phyloP scores from a whole-genome alignment of 1,140 invertebrate genomes.

The Olivierus martensii region DNA sequence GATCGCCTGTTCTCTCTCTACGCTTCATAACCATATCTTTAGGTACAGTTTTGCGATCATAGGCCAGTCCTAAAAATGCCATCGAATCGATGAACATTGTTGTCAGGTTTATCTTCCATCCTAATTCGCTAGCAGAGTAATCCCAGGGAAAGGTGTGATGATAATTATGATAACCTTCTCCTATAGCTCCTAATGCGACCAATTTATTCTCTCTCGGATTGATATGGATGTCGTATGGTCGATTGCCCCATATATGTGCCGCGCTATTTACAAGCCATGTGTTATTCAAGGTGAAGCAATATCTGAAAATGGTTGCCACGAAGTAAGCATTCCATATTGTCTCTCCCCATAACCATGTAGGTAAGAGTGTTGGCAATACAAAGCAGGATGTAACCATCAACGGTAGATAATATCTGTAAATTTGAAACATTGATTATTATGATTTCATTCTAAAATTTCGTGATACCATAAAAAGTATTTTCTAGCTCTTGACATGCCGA shows the following conservation, averaged over 20 bases:
- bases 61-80: conserved; percentile 44
- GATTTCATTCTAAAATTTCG: too few species aligned
- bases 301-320: conserved; percentile 63
- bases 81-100: conserved; percentile 45
- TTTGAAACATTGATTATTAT: too few species aligned
- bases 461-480: too few species aligned
- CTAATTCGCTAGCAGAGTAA: conserved; percentile 57
- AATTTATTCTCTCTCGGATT: conserved; percentile 36
- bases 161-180: conserved; percentile 59
- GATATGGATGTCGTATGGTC: conserved; percentile 34
- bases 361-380: conserved; percentile 64
- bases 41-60: conserved; percentile 40
- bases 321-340: conserved; percentile 44
- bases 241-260: conserved; percentile 34
- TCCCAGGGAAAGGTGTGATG: conserved; percentile 65
- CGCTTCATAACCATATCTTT: conserved; percentile 13
- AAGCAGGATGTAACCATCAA: conserved; percentile 72
- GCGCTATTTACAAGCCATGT: conserved; percentile 38
- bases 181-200: conserved; percentile 35
- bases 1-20: background rate
- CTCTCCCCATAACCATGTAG: conserved; percentile 74
- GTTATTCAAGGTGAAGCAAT: conserved; percentile 33
- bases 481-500: too few species aligned
- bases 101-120: conserved; percentile 32
- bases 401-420: conserved; percentile 55